Evolutionary conservation across 1,140 invertebrate genomes (phyloP), one percentile per base, ranked within the genome.

Genomic region (Sesamia nonagrioides): DNA sequence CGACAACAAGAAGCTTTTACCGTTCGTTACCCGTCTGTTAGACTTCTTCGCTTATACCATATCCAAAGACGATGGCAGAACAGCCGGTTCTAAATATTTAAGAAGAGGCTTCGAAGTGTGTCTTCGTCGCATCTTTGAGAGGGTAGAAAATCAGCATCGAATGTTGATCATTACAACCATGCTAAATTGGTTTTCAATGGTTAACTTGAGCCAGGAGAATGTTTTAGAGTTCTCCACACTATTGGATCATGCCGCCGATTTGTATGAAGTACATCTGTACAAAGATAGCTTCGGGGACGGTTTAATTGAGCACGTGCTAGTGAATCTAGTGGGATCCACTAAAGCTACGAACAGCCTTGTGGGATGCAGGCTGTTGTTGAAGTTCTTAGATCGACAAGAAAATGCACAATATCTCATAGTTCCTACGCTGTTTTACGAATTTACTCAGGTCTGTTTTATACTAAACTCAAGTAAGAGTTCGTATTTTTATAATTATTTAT

Each of bases 391-490:
- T 81, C 87, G 96, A 69, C 89, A 94, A 13, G 79, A 90, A 0
- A 96, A 96, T 78, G 88, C 84, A 33, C 33, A 82, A 15, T 83
- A 93, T 68, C 95, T 96, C 61, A 84, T 94, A 42, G 92, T 92
- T 0, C 96, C 96, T 0, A 92, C 89, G 73, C 94, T 96, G 77
- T 96, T 96, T 74, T 95, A 96, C 50, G 86, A 95, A 73, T 87
- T 95, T 77, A 87, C 88, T 42, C 85, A 89, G 83, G 89, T 90
- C 11, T 60, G 68, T 79, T 66, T 73, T 54, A 17, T n/a, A 77
- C 9, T 50, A 71, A 69, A 13, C 18, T 40, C 63, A 54, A 15
- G 40, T 42, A 48, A 58, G 35, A 37, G 52, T 42, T 63, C 17
- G 8, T 17, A 13, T 42, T 21, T 66, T 60, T 15, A n/a, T 45